Evolutionary conservation across 92 coral and sea anemone genomes (phyloP).

Genomic region (Heliopora coerulea): DNA sequence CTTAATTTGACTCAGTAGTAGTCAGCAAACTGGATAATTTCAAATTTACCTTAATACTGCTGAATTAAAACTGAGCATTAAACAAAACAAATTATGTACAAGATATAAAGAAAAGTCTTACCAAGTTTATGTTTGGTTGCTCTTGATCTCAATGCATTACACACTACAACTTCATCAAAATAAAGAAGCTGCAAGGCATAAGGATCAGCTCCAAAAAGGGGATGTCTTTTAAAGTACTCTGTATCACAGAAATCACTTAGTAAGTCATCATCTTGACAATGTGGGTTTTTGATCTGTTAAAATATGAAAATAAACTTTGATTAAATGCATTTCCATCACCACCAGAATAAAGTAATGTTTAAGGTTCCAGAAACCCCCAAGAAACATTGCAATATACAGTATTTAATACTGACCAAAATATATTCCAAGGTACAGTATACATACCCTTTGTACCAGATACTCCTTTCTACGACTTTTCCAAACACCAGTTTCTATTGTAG

Average conservation of each 20-base stretch:
- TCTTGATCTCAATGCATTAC: conserved; percentile 43
- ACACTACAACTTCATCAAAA: conserved; percentile 26
- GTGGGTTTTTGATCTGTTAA: conserved; percentile 59
- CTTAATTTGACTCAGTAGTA: too few species aligned
- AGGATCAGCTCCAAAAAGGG: conserved; percentile 36
- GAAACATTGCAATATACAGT: too few species aligned
- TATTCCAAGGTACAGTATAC: too few species aligned
- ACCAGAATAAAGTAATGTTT: too few species aligned
- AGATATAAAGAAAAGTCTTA: neutral
- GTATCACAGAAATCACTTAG: conserved; percentile 66
- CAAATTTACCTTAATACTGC: conserved; percentile 4
- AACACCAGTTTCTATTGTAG: too few species aligned
- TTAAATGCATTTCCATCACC: neutral
- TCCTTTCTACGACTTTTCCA: too few species aligned
- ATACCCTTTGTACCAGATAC: too few species aligned
- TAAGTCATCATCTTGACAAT: conserved; percentile 52
- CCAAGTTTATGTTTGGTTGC: conserved; percentile 34
- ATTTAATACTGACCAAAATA: too few species aligned
- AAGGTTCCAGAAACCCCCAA: too few species aligned
- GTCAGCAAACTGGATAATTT: too few species aligned
- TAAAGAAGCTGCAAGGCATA: neutral
- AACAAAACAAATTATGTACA: neutral
- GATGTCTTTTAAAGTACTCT: conserved; percentile 47
- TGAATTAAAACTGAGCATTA: neutral
- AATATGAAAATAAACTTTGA: neutral